Evolutionary conservation across 2,113 vertebrate species (phyloP).

Genomic region (Poeciliopsis prolifica): DNA sequence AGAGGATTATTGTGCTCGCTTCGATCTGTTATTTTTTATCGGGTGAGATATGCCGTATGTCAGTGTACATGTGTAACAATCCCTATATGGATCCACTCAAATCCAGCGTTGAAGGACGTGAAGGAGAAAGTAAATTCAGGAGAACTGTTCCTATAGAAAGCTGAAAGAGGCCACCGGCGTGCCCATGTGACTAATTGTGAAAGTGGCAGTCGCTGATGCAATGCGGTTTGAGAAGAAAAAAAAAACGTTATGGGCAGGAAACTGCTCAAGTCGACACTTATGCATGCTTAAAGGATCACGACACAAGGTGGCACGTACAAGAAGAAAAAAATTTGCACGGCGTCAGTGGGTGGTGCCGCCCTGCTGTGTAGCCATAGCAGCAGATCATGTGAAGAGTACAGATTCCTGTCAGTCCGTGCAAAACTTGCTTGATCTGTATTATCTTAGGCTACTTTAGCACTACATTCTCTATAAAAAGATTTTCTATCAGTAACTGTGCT

Average conservation of each 20-base stretch:
- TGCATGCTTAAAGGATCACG: constrained; percentile 18
- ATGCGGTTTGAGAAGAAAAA: neutral
- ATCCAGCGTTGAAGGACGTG: constrained; percentile 29
- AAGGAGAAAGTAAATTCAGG: constrained; percentile 34
- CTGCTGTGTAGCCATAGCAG: constrained; percentile 54
- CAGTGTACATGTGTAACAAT: constrained; percentile 11
- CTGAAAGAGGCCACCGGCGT: constrained; percentile 32
- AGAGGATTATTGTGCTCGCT: constrained; percentile 20
- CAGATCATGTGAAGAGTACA: constrained; percentile 22
- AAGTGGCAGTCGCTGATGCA: constrained; percentile 13
- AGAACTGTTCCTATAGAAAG: constrained; percentile 18
- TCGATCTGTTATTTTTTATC: constrained; percentile 12
- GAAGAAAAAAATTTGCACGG: constrained; percentile 53
- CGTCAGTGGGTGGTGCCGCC: constrained; percentile 33
- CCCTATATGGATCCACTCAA: constrained; percentile 45
- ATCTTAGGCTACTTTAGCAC: neutral
- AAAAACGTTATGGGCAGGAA: constrained; percentile 2
- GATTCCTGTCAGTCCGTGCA: neutral
- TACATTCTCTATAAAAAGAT: neutral
- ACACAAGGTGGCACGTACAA: constrained; percentile 44
- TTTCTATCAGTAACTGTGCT: neutral
- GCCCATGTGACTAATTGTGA: constrained; percentile 44
- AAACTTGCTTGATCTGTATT: neutral
- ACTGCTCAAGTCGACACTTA: constrained; percentile 13
- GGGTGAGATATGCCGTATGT: constrained; percentile 8